Conservation (phyloP, 2,888 invertebrate genomes). For the Callosobruchus maculatus region DNA sequence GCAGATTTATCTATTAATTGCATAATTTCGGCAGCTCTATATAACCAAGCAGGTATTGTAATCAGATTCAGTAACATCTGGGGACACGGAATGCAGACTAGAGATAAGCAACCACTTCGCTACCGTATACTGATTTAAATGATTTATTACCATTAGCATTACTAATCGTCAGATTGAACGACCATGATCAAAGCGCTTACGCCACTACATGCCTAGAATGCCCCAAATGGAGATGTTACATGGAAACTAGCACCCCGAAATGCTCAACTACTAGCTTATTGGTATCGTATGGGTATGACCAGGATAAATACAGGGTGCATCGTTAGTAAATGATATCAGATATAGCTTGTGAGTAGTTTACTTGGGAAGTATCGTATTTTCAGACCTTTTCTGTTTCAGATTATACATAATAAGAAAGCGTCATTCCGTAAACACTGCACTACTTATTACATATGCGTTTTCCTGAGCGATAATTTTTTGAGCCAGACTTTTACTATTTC, state of each 20-base stretch:
- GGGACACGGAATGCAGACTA: neutral
- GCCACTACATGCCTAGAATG: neutral
- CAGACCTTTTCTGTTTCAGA: too few species aligned
- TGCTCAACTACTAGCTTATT: too few species aligned
- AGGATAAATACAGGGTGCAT: too few species aligned
- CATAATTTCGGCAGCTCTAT: neutral
- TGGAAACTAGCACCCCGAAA: neutral
- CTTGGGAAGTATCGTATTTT: too few species aligned
- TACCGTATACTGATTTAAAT: slow-evolving; percentile 12
- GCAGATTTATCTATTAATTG: neutral
- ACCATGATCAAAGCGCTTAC: neutral
- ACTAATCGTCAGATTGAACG: slow-evolving; percentile 9
- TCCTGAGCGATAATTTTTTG: too few species aligned
- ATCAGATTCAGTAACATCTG: neutral
- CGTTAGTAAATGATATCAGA: too few species aligned
- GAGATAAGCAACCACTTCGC: neutral
- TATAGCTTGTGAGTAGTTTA: too few species aligned
- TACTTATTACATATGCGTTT: too few species aligned
- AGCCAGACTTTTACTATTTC: too few species aligned
- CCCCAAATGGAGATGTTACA: neutral
- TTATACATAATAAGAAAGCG: too few species aligned
- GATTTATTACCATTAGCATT: slow-evolving; percentile 18
- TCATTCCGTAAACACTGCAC: too few species aligned
- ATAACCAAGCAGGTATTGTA: neutral
- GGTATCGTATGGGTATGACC: too few species aligned